phyloP scores from a whole-genome alignment of 2,888 invertebrate genomes.

The Coelinius sp. region DNA sequence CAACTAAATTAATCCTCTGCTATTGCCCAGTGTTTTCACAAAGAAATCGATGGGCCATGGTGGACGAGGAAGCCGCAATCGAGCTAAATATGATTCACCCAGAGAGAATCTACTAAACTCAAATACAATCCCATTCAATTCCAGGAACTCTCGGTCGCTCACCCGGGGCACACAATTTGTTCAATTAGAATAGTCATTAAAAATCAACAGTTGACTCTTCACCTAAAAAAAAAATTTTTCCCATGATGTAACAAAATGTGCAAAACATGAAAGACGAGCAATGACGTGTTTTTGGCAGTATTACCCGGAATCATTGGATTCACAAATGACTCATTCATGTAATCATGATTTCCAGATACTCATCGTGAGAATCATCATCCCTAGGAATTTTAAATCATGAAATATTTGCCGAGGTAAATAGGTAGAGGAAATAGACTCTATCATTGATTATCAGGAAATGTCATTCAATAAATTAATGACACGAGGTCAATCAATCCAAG shows the following conservation, averaged over 20 bases:
- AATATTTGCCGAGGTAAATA: not conserved
- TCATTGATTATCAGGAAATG: not conserved
- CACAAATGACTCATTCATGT: not conserved
- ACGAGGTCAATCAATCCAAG: conserved; percentile 1
- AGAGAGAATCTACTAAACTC: not conserved
- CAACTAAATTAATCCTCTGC: too few species aligned
- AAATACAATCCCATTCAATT: conserved; percentile 3
- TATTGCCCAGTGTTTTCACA: too few species aligned
- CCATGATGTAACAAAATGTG: not conserved
- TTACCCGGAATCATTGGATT: not conserved
- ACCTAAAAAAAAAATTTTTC: too few species aligned
- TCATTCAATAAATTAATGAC: too few species aligned
- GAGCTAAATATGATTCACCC: conserved; percentile 16
- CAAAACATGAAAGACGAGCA: not conserved
- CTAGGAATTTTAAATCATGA: too few species aligned
- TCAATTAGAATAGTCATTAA: conserved; percentile 13
- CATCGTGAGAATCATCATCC: not conserved
- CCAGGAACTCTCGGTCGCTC: conserved; percentile 4
- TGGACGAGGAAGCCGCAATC: conserved; percentile 10
- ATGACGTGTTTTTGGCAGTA: conserved; percentile 1
- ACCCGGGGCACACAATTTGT: conserved; percentile 1
- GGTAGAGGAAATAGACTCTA: not conserved
- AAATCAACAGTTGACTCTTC: not conserved
- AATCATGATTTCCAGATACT: conserved; percentile 8
- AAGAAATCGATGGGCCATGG: conserved; percentile 14